Evolutionary conservation across 2,113 vertebrate species (phyloP).

Genomic region (Pachypanchax playfairii): DNA sequence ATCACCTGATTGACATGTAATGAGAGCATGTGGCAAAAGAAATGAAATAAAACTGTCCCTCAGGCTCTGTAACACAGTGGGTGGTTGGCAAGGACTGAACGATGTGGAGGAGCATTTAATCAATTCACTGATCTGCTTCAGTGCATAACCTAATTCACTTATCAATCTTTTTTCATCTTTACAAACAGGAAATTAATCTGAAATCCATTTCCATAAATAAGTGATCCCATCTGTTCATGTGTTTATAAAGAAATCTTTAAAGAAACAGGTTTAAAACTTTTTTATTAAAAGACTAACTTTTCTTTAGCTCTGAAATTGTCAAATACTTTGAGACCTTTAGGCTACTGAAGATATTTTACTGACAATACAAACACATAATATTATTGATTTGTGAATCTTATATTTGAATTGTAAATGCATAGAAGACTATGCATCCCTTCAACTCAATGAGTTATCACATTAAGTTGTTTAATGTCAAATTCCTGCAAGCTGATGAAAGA

Average conservation of each 20-base stretch:
- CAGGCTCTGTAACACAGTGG: constrained; percentile 34
- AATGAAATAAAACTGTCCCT: constrained; percentile 42
- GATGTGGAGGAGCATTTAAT: constrained; percentile 31
- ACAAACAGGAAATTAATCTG: constrained; percentile 15
- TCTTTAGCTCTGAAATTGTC: no score
- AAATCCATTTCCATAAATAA: neutral
- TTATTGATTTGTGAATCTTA: no score
- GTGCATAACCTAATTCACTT: constrained; percentile 3
- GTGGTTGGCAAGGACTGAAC: constrained; percentile 36
- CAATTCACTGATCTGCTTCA: constrained; percentile 32
- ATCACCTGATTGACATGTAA: constrained; percentile 41
- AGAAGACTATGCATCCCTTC: no score
- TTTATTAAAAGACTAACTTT: no score
- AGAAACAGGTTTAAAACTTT: no score
- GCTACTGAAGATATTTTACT: no score
- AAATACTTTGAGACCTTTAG: no score
- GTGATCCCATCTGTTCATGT: constrained; percentile 23
- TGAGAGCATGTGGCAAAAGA: constrained; percentile 50
- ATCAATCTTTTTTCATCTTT: constrained; percentile 9
- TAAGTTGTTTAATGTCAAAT: no score
- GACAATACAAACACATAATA: no score
- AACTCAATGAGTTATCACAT: no score
- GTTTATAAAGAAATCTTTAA: constrained; percentile 3
- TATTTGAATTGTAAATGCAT: no score
- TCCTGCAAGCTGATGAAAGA: no score